These are phyloP conservation scores for Heliconius eleuchia DNA, from an alignment of 1,140 invertebrate genomes.

Conservation along the genomic window DNA sequence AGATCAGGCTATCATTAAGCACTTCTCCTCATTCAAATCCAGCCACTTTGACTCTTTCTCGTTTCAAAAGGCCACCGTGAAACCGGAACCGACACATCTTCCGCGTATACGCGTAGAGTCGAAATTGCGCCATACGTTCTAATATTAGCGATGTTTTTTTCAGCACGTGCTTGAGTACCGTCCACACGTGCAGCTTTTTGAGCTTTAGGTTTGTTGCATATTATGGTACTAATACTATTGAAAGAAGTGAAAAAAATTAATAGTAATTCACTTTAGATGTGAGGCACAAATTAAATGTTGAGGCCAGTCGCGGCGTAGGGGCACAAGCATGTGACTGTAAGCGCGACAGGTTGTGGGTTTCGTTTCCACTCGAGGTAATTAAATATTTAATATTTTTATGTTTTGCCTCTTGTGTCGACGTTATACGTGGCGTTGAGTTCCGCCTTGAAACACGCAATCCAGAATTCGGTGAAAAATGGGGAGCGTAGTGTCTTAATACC, in stretches of 20 bases:
- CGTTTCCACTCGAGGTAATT: too few species aligned
- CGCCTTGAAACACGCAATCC: too few species aligned
- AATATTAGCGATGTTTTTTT: constrained; percentile 34
- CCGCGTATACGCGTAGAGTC: constrained; percentile 24
- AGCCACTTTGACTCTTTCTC: constrained; percentile 27
- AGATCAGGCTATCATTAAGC: constrained; percentile 24
- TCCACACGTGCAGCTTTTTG: constrained; percentile 29
- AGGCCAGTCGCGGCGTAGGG: too few species aligned
- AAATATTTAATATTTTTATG: too few species aligned
- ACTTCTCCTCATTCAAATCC: constrained; percentile 26
- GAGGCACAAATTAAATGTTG: too few species aligned
- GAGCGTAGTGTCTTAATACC: too few species aligned
- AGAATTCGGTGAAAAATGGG: too few species aligned
- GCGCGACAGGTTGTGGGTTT: too few species aligned
- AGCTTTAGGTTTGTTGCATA: constrained; percentile 17
- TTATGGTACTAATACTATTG: not conserved
- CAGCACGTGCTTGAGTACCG: constrained; percentile 34
- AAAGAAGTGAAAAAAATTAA: not conserved
- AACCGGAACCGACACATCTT: constrained; percentile 23
- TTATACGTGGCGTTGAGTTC: too few species aligned
- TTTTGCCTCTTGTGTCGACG: too few species aligned
- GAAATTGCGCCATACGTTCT: constrained; percentile 25
- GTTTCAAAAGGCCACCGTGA: constrained; percentile 32
- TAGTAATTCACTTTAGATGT: too few species aligned
- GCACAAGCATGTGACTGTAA: too few species aligned